Percentiles rank a stretch among this genome's conserved stretches.
These are phyloP conservation scores for Nasonia giraulti DNA, from an alignment of 1,140 invertebrate genomes.

Conservation along the genomic window DNA sequence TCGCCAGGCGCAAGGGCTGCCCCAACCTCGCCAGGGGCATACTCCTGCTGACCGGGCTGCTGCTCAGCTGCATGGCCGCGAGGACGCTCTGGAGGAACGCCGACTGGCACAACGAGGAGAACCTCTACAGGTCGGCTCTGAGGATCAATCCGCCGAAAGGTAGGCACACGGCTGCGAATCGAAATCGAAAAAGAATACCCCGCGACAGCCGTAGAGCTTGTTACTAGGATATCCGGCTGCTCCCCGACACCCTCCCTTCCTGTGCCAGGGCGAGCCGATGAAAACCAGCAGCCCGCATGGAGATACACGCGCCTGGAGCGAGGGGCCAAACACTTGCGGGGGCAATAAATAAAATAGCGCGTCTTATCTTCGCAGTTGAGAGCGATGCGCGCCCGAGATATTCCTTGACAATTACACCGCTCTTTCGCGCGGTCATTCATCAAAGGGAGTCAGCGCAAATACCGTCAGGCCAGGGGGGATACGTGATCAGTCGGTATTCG, in stretches of 20 bases:
- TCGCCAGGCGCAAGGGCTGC: constrained; percentile 68
- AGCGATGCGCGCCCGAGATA: neutral
- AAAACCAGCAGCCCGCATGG: too few relatives aligned
- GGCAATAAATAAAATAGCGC: neutral
- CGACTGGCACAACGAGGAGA: constrained; percentile 96
- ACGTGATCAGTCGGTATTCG: too few relatives aligned
- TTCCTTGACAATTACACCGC: too few relatives aligned
- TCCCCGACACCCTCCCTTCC: too few relatives aligned
- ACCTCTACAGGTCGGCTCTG: constrained; percentile 92
- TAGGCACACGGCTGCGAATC: constrained; percentile 71
- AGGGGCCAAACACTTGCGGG: too few relatives aligned
- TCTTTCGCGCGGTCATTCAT: too few relatives aligned
- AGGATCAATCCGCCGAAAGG: constrained; percentile 98
- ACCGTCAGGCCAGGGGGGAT: too few relatives aligned
- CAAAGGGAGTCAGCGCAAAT: too few relatives aligned
- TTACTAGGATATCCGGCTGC: neutral
- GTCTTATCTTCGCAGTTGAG: neutral
- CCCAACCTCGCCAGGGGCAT: constrained; percentile 70
- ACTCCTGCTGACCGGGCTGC: constrained; percentile 75
- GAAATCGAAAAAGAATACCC: too few relatives aligned
- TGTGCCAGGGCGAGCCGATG: too few relatives aligned
- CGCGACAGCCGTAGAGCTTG: neutral
- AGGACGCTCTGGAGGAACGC: constrained; percentile 88
- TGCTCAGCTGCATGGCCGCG: constrained; percentile 82
- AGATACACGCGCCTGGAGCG: neutral